Evolutionary conservation across 2,113 vertebrate genomes (phyloP), one percentile per base, ranked within the genome.

Genomic region (Caranx ignobilis): DNA sequence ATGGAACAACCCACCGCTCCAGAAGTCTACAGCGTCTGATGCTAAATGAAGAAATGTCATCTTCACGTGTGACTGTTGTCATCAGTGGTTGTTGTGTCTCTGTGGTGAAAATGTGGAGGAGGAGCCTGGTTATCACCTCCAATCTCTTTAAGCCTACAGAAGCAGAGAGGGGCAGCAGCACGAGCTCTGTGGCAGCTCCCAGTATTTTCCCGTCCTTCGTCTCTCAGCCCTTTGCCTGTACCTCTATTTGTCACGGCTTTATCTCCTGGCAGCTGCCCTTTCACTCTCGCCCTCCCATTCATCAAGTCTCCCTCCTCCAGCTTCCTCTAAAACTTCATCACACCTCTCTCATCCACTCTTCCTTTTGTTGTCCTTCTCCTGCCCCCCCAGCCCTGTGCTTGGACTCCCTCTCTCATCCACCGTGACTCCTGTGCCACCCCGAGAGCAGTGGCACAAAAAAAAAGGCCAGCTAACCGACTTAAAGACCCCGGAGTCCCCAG

Each of bases 261-360:
- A 85, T 88, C 76, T 90, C 35, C 32, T 63, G 67, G 41, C 82
- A 84, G 82, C 76, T 84, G 82, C 61, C 80, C 78, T 84, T 83
- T 75, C 68, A 6, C 66, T 68, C 72, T 78, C 60, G 2, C 34
- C 72, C 70, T 72, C 77, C 45, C 73, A 87, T 89, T 75, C 79
- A 86, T 88, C 84, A 90, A 56, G 52, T 31, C 71, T 15, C 47
- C 41, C 66, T 68, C 26, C 79, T 67, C 39, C 18, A 0, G 50
- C n/a, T 55, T 72, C 71, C 59, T 50, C 59, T 47, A 8, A 80
- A 82, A 77, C 73, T 77, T 80, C 60, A 83, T 83, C 82, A 74
- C 68, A 57, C 71, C 55, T 77, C 65, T 81, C 65, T 82, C 50
- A 19, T 83, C 21, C 52, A 13, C 60, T 39, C 75, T 61, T 31